A percentile compares a stretch with the other conserved stretches of the same genome.
These are phyloP conservation scores for Oxyura jamaicensis DNA, from an alignment of 2,113 vertebrate species.

Conservation along the genomic window DNA sequence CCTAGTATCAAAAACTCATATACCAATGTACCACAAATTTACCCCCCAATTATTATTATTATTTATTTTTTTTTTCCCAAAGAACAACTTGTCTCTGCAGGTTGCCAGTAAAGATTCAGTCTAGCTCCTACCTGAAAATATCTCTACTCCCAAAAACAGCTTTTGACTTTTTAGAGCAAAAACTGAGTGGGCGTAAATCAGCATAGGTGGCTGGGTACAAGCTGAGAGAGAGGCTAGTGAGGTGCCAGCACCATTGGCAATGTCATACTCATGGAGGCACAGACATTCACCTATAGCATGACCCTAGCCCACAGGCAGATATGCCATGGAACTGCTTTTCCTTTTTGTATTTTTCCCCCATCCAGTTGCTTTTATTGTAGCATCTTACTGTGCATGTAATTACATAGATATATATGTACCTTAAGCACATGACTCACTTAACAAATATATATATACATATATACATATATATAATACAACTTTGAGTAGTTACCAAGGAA, in stretches of 20 bases:
- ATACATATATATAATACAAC: background rate
- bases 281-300: background rate
- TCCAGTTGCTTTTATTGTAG: rapidly evolving
- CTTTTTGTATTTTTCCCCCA: background rate
- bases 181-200: background rate
- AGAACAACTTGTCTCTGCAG: background rate
- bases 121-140: background rate
- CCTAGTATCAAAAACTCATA: background rate
- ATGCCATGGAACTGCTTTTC: background rate
- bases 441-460: background rate
- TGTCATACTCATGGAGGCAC: rapidly evolving
- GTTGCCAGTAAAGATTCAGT: background rate
- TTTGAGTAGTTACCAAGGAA: background rate
- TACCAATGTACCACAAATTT: background rate
- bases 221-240: background rate
- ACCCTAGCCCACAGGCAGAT: background rate
- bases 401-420: background rate
- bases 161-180: background rate
- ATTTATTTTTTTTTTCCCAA: background rate
- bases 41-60: too few relatives aligned
- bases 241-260: background rate
- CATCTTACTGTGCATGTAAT: background rate
- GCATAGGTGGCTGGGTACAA: background rate
- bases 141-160: background rate
- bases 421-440: background rate